Evolutionary conservation across 2,797 vertebrate species (phyloP).

Genomic region (Hippoglossus hippoglossus): DNA sequence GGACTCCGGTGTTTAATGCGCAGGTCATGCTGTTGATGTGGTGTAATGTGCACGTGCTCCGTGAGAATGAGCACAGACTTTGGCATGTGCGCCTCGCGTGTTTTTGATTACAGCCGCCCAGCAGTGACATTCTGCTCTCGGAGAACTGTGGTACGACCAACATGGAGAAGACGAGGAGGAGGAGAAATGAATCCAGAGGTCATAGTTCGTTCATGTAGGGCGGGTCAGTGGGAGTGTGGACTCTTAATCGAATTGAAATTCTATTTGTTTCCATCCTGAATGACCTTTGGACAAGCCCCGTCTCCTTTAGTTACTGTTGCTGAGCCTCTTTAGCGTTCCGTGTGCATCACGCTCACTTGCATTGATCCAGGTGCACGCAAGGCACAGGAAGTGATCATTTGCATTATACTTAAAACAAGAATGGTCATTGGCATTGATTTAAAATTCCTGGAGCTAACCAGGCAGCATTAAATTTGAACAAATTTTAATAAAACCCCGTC

Average conservation of each 20-base stretch:
- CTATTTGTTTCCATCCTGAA: slow-evolving; percentile 1
- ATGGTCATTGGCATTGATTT: slow-evolving; percentile 27
- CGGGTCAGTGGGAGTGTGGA: slow-evolving; percentile 9
- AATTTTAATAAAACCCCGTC: slow-evolving; percentile 36
- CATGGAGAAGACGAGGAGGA: neutral
- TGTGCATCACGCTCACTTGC: neutral
- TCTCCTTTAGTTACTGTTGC: neutral
- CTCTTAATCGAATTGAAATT: neutral
- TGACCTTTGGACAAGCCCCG: neutral
- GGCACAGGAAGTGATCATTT: slow-evolving; percentile 9
- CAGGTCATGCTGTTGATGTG: slow-evolving; percentile 39
- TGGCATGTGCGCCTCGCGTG: slow-evolving; percentile 35
- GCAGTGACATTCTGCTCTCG: slow-evolving; percentile 11
- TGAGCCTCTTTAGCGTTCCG: neutral
- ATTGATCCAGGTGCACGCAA: neutral
- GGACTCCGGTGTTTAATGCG: slow-evolving; percentile 45
- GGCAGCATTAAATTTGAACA: slow-evolving; percentile 22
- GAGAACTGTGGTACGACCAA: slow-evolving; percentile 10
- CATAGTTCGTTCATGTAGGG: neutral
- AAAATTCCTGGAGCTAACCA: slow-evolving; percentile 22
- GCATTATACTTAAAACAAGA: slow-evolving; percentile 29
- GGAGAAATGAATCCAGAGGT: slow-evolving; percentile 8
- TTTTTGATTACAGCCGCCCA: slow-evolving; percentile 45
- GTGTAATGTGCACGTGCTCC: slow-evolving; percentile 32
- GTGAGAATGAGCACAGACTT: slow-evolving; percentile 44